A percentile compares a stretch with the other conserved stretches of the same genome.
phyloP scores from a whole-genome alignment of 2,888 invertebrate genomes.

The Drosophila sordidapex region DNA sequence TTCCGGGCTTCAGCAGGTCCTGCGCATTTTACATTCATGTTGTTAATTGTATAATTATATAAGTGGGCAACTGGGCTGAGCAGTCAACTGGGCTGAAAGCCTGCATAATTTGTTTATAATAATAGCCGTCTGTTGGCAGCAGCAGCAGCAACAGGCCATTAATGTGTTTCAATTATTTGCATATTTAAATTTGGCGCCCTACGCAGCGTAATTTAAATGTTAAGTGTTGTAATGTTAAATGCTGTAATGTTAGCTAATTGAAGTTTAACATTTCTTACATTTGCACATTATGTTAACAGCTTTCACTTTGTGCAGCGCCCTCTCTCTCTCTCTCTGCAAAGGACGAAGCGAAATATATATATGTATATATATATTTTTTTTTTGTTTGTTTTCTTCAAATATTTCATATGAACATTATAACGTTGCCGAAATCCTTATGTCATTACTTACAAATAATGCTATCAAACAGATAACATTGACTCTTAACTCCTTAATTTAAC shows the following conservation, averaged over 20 bases:
- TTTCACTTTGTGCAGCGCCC: background rate
- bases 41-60: background rate
- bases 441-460: background rate
- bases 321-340: background rate
- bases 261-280: background rate
- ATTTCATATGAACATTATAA: background rate
- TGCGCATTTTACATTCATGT: background rate
- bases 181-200: background rate
- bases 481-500: background rate
- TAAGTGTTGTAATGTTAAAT: background rate
- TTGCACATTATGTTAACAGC: background rate
- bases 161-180: background rate
- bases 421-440: background rate
- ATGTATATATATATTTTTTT: background rate
- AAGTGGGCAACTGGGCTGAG: background rate
- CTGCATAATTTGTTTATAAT: background rate
- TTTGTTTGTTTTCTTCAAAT: background rate
- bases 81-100: background rate
- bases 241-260: background rate
- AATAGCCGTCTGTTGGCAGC: background rate
- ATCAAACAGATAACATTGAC: background rate
- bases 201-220: background rate
- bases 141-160: background rate
- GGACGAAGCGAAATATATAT: background rate
- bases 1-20: conserved; percentile 10